These are phyloP conservation scores for Lucilia cuprina DNA, from an alignment of 1,140 invertebrate genomes.

Conservation along the genomic window DNA sequence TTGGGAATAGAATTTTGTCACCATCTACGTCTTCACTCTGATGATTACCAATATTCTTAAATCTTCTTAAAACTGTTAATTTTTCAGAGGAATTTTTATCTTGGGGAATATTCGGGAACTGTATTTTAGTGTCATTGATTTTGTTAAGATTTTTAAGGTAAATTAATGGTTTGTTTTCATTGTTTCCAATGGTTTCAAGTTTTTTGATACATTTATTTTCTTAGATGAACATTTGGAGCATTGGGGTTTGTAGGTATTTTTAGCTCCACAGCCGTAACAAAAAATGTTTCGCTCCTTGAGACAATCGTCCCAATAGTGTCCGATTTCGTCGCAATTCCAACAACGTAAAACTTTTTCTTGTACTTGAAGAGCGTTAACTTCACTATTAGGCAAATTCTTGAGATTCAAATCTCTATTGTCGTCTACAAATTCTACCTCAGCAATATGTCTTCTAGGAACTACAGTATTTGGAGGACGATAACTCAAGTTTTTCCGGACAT, in stretches of 20 bases:
- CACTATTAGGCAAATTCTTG: too few species aligned
- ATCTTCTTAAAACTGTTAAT: too few species aligned
- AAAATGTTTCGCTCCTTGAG: not conserved
- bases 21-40: too few species aligned
- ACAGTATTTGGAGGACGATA: not conserved
- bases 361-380: not conserved
- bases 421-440: not conserved
- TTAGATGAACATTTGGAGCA: not conserved
- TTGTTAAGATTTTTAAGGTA: too few species aligned
- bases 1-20: not conserved
- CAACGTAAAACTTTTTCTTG: not conserved
- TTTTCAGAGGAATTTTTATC: not conserved
- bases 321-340: conserved; percentile 11
- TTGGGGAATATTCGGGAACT: too few species aligned
- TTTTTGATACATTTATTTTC: not conserved
- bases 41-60: too few species aligned
- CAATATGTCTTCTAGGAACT: not conserved
- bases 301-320: conserved; percentile 10
- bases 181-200: not conserved
- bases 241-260: conserved; percentile 13
- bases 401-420: not conserved
- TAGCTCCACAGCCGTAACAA: conserved; percentile 27
- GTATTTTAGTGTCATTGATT: too few species aligned
- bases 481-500: not conserved
- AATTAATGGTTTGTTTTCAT: too few species aligned